Evolutionary conservation across 2,888 invertebrate species (phyloP), one percentile per base, ranked within the genome.

Genomic region (Zaprionus obscuricornis): DNA sequence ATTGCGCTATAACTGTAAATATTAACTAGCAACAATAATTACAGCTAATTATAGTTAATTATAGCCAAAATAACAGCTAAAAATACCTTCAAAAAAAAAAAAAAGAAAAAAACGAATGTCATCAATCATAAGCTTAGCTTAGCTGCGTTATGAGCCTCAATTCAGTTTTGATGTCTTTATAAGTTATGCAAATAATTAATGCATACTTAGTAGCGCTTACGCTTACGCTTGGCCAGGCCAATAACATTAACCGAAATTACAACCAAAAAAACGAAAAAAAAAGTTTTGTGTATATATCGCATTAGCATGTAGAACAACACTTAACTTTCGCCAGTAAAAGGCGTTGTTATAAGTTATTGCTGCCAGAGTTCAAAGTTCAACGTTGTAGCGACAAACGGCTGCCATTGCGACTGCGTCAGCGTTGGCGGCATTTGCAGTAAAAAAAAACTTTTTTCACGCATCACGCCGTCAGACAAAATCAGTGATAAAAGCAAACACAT

Each of bases 121-220:
- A n/a, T n/a, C n/a, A n/a, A n/a, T n/a, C n/a, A n/a, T n/a, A n/a
- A n/a, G n/a, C n/a, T n/a, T n/a, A n/a, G n/a, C n/a, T n/a, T n/a
- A n/a, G n/a, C n/a, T n/a, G n/a, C n/a, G n/a, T n/a, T n/a, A n/a
- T n/a, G n/a, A n/a, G n/a, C n/a, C n/a, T n/a, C n/a, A n/a, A n/a
- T 7, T 5, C 22, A 22, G 22, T 22, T 7, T 4, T 22, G 22
- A 16, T 26, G 10, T 22, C 27, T 17, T 71, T 52, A 70, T 74
- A 60, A 66, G 63, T 77, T 78, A 78, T 78, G 85, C 82, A 81
- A 78, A 78, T 84, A 84, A 84, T 81, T 81, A 74, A 62, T 81
- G 65, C 55, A 24, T 58, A 55, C 54, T 66, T 58, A 40, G 18
- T n/a, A 17, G 60, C 37, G 34, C 49, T 31, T 46, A 49, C 56